phyloP scores from a whole-genome alignment of 2,113 vertebrate species.

The Cairina moschata region DNA sequence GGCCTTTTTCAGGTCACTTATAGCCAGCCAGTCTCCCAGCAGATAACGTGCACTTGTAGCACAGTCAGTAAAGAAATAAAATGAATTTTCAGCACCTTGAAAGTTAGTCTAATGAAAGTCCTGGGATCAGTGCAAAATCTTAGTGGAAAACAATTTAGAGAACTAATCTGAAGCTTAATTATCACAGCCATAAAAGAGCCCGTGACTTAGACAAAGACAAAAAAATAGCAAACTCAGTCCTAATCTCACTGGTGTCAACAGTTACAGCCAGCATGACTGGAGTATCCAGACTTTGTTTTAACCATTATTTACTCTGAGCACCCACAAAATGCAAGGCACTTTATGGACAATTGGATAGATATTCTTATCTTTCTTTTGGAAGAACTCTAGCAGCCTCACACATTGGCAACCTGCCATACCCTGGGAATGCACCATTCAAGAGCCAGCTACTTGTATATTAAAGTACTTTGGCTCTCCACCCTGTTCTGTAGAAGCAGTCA shows the following conservation, averaged over 20 bases:
- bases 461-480: not conserved
- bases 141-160: not conserved
- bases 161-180: not conserved
- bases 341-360: rapidly evolving
- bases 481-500: not conserved
- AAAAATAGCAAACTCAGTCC: not conserved
- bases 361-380: not conserved
- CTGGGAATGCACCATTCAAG: not conserved
- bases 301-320: not conserved
- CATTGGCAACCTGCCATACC: not conserved
- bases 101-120: not conserved
- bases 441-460: not conserved
- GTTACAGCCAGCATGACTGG: not conserved
- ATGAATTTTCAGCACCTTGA: not conserved
- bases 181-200: not conserved
- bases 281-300: not conserved
- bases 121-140: not conserved
- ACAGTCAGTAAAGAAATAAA: not conserved
- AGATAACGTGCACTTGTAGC: not conserved
- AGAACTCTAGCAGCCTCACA: not conserved
- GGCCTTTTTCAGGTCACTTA: not conserved
- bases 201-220: not conserved
- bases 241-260: not conserved
- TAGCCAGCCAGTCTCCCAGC: not conserved
- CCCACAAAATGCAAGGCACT: not conserved